Evolutionary conservation across 2,797 vertebrate species (phyloP).

Genomic region (Huso huso): DNA sequence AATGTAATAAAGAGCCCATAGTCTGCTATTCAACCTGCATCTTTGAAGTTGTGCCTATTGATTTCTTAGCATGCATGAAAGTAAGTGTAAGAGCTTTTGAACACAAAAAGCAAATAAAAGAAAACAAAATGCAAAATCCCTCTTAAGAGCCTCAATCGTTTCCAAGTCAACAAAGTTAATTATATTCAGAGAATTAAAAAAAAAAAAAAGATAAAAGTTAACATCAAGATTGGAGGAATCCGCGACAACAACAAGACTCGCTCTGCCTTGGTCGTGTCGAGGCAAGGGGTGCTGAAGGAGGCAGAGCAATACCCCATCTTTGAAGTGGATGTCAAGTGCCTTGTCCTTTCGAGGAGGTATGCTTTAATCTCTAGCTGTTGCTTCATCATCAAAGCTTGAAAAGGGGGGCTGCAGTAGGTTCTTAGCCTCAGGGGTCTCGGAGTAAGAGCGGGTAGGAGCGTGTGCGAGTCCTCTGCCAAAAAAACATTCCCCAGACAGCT

Average conservation of each 20-base stretch:
- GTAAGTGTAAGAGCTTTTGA: not conserved
- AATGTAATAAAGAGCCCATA: too few species aligned
- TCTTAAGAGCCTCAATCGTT: slow-evolving; percentile 3
- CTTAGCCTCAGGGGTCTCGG: slow-evolving; percentile 3
- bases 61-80: not conserved
- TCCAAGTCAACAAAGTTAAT: slow-evolving; percentile 3
- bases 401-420: not conserved
- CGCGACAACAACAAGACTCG: slow-evolving; percentile 21
- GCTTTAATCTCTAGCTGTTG: slow-evolving; percentile 31
- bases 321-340: slow-evolving; percentile 32
- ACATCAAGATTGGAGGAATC: slow-evolving; percentile 7
- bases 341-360: slow-evolving; percentile 30
- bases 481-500: slow-evolving; percentile 11
- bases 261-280: slow-evolving; percentile 24
- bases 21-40: too few species aligned
- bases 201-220: slow-evolving; percentile 10
- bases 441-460: slow-evolving; percentile 7
- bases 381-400: slow-evolving; percentile 22
- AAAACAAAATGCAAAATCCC: slow-evolving; percentile 1
- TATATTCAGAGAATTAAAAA: slow-evolving; percentile 2
- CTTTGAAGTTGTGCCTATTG: too few species aligned
- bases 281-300: slow-evolving; percentile 17
- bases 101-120: not conserved
- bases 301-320: slow-evolving; percentile 18
- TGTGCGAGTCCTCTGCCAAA: slow-evolving; percentile 11